Conservation (phyloP, 2,113 vertebrate genomes). For the Neolamprologus sp. region DNA sequence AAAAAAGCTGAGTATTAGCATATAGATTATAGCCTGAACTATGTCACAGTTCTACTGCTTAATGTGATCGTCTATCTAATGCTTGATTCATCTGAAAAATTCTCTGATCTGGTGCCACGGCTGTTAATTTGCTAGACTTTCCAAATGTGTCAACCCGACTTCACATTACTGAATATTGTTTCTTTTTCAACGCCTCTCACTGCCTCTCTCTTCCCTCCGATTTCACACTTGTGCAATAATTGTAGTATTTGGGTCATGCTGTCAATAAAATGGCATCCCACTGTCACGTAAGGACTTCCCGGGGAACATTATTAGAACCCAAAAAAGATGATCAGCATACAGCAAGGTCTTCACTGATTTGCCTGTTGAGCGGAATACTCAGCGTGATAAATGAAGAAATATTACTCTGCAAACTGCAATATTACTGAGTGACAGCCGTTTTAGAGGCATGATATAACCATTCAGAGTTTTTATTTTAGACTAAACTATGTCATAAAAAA, state of each 20-base stretch:
- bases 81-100: conserved; percentile 10
- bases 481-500: conserved; percentile 36
- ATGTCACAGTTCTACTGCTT: conserved; percentile 12
- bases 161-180: conserved; percentile 9
- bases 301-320: background rate
- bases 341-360: conserved; percentile 22
- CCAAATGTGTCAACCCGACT: background rate
- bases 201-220: background rate
- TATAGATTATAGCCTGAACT: conserved; percentile 49
- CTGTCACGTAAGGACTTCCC: conserved; percentile 12
- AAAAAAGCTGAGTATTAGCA: conserved; percentile 39
- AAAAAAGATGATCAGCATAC: conserved; percentile 23
- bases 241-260: conserved; percentile 33
- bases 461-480: conserved; percentile 28
- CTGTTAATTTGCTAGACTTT: conserved; percentile 32
- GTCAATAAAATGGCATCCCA: conserved; percentile 26
- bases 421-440: conserved; percentile 5
- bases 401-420: conserved; percentile 8
- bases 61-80: conserved; percentile 17
- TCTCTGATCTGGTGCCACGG: conserved; percentile 34
- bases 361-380: background rate
- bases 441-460: conserved; percentile 25
- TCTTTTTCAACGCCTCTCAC: conserved; percentile 14
- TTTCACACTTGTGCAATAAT: conserved; percentile 1
- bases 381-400: conserved; percentile 25